These are phyloP conservation scores for Cricetomys ansorgei DNA, from an alignment of 2,113 vertebrate genomes.

Conservation along the genomic window DNA sequence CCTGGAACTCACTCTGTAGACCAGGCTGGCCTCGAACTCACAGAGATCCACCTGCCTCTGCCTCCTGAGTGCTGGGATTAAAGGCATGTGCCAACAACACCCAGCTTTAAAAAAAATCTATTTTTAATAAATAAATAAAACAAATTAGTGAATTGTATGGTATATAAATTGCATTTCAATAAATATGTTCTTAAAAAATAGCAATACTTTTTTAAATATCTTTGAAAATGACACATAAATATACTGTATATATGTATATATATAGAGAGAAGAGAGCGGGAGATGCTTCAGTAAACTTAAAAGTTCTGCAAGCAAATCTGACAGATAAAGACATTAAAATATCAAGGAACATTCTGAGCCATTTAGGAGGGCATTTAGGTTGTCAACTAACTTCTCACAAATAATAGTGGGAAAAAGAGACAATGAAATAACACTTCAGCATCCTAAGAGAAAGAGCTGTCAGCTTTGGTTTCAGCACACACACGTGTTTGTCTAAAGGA, in stretches of 20 bases:
- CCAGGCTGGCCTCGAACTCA: no score
- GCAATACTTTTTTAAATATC: slow-evolving; percentile 8
- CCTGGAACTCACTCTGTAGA: no score
- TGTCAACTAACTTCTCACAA: slow-evolving; percentile 42
- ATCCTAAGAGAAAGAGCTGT: slow-evolving; percentile 12
- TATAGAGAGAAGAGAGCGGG: background rate
- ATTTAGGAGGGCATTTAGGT: background rate
- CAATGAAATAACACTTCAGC: background rate
- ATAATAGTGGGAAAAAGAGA: background rate
- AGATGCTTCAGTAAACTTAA: background rate
- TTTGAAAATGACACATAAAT: background rate
- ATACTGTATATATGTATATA: background rate
- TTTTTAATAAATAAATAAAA: background rate
- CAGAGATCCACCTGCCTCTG: no score
- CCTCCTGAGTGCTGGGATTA: no score
- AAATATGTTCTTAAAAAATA: background rate
- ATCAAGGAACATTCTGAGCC: background rate
- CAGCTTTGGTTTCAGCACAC: background rate
- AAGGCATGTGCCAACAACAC: no score
- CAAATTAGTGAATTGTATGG: background rate
- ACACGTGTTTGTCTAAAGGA: background rate
- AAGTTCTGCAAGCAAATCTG: background rate
- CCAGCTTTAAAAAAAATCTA: no score
- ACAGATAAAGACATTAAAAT: slow-evolving; percentile 40
- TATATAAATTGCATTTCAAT: background rate